Evolutionary conservation across 1,140 invertebrate genomes (phyloP), one percentile per base, ranked within the genome.

Genomic region (Linepithema humile): DNA sequence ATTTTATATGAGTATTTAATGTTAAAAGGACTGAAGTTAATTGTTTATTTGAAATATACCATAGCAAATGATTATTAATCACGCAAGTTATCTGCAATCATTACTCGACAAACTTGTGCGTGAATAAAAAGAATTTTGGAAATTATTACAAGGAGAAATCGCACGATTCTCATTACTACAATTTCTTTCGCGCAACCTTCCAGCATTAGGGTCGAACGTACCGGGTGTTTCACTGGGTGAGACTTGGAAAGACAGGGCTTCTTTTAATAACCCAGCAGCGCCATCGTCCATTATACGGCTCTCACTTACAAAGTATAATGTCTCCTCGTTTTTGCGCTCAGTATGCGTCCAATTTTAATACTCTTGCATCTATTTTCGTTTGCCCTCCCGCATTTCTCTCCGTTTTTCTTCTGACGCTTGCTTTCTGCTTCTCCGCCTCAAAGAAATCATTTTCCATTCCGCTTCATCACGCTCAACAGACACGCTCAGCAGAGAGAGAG

Each of bases 231-330:
- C 43, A 77, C 48, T 70, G 26, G 32, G 17, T 45, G 53, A 50
- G 67, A 74, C 69, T 62, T 65, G 62, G 67, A 73, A 74, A 75
- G 75, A 82, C 80, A 74, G 43, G 45, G 35, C 38, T 83, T 50
- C 45, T 75, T 83, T 89, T 87, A 89, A 89, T 89, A 89, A 88
- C 74, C 74, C 73, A 45, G 43, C 83, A 83, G 67, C 83, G 60
- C 77, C 70, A 73, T 85, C 85, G 85, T 88, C 82, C 55, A 82
- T 85, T 85, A 85, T 85, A 85, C 75, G 29, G 82, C 85, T 85
- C 83, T 90, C 84, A 85, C 87, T 87, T 90, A 86, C 77, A 86
- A 89, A 89, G 86, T 88, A 86, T 89, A 86, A 89, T 88, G 74
- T 77, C 70, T 84, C 72, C 74, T 82, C 87, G 73, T 89, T 89